These are phyloP conservation scores for Turritopsis rubra DNA, from an alignment of 30 jellyfish, hydroid and myxozoan genomes.

Conservation along the genomic window DNA sequence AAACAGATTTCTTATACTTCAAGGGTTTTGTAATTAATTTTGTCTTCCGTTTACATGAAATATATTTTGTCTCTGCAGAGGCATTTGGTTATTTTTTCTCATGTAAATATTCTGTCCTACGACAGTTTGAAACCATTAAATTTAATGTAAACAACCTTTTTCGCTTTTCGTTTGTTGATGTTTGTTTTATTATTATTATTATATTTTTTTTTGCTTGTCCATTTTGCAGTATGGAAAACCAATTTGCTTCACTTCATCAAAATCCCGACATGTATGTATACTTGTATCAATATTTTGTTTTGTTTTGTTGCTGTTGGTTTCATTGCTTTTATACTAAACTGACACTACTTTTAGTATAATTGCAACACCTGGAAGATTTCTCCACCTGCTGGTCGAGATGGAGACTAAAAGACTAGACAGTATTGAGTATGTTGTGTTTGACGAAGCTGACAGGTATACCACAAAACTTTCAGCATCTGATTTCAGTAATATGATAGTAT, in stretches of 20 bases:
- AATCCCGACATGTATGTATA: conserved; percentile 93
- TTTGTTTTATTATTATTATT: no score
- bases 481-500: no score
- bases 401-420: conserved; percentile 50
- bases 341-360: conserved; percentile 50
- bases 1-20: no score
- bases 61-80: no score
- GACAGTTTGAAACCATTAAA: no score
- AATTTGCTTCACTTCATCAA: conserved; percentile 88
- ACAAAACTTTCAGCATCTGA: neutral
- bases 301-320: neutral
- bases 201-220: neutral
- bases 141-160: no score
- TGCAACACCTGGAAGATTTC: conserved; percentile 98
- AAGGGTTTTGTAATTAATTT: no score
- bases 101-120: neutral
- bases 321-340: neutral
- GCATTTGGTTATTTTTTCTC: no score
- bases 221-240: conserved; percentile 84
- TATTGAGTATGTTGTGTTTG: conserved; percentile 88
- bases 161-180: no score
- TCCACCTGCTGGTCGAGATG: conserved; percentile 92
- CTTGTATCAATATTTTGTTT: no score
- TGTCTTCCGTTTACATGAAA: no score
- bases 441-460: conserved; percentile 94